phyloP scores from a whole-genome alignment of 2,797 vertebrate genomes.

The Sebastes nivosus region DNA sequence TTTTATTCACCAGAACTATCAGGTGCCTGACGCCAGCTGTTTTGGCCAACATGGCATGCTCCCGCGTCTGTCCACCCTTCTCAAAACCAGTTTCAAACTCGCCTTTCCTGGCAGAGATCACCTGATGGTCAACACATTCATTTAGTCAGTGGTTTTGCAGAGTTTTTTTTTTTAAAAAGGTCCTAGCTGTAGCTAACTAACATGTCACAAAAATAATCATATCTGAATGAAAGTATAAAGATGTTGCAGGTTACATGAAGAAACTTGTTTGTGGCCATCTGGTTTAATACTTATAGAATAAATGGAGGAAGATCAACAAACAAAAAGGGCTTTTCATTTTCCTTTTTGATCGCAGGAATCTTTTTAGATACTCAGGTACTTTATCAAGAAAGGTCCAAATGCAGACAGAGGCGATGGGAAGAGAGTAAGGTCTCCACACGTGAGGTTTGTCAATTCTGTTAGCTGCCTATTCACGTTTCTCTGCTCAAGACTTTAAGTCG shows the following conservation, averaged over 20 bases:
- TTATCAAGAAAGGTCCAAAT: not conserved
- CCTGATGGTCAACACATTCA: slow-evolving; percentile 77
- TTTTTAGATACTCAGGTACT: not conserved
- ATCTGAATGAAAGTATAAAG: not conserved
- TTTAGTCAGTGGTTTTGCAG: not conserved
- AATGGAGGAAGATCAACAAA: not conserved
- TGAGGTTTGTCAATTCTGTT: not conserved
- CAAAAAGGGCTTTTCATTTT: not conserved
- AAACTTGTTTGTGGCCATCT: not conserved
- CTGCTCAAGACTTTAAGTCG: too few species aligned
- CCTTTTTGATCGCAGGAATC: not conserved
- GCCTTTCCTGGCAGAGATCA: slow-evolving; percentile 97
- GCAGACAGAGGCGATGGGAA: not conserved
- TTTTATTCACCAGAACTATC: slow-evolving; percentile 98
- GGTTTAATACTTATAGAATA: not conserved
- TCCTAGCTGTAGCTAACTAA: not conserved
- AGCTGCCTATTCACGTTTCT: not conserved
- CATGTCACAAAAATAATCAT: not conserved
- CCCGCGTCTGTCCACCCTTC: slow-evolving; percentile 96
- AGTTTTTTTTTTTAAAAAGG: too few species aligned
- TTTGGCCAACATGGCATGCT: slow-evolving; percentile 98
- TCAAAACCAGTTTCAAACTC: slow-evolving; percentile 99
- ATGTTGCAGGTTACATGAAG: not conserved
- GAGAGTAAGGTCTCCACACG: not conserved
- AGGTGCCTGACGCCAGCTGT: slow-evolving; percentile 97